phyloP scores from a whole-genome alignment of 2,113 vertebrate genomes.

The Falcunculus frontatus region DNA sequence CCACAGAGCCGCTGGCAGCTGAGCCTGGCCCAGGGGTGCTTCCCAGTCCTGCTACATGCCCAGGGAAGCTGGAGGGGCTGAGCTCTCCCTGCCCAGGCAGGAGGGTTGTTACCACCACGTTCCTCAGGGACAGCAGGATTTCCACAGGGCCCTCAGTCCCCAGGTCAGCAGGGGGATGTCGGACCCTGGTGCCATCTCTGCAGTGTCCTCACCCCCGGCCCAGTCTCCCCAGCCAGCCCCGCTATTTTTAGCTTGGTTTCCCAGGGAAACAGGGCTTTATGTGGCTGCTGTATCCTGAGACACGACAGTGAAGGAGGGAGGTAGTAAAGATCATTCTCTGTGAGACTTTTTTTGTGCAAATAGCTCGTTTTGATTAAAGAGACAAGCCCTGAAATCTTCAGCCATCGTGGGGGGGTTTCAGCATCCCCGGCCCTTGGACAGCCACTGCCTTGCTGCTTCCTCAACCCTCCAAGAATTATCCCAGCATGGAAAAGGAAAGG shows the following conservation, averaged over 20 bases:
- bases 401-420: neutral
- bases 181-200: neutral
- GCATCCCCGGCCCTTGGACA: neutral
- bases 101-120: rapidly evolving
- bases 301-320: neutral
- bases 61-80: neutral
- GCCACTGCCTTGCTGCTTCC: neutral
- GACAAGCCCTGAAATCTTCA: neutral
- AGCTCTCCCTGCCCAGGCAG: neutral
- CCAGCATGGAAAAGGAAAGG: neutral
- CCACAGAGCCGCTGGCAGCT: neutral
- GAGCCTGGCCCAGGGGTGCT: neutral
- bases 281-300: slow-evolving; percentile 10
- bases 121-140: neutral
- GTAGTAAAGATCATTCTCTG: neutral
- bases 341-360: neutral
- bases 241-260: slow-evolving; percentile 51
- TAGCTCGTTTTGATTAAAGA: neutral
- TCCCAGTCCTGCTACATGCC: neutral
- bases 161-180: rapidly evolving
- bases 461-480: neutral
- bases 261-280: slow-evolving; percentile 17
- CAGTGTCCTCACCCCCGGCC: neutral
- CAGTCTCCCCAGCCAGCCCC: neutral
- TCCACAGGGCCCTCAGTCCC: neutral